A percentile compares a stretch with the other conserved stretches of the same genome.
These are phyloP conservation scores for Gymnorhina tibicen DNA, from an alignment of 2,113 vertebrate species.

Conservation along the genomic window DNA sequence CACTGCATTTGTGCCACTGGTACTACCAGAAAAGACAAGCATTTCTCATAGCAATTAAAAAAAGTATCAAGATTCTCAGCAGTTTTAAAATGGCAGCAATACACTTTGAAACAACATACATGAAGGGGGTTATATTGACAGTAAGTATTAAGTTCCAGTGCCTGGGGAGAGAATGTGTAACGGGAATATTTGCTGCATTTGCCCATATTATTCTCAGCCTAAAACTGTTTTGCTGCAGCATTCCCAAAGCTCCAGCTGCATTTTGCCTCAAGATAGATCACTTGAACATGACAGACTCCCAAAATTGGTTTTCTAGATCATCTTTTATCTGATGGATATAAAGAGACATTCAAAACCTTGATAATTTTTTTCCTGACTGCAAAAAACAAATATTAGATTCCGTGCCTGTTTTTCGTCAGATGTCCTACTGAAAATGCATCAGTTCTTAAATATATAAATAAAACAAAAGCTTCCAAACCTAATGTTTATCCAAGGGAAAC, in stretches of 20 bases:
- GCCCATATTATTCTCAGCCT: not conserved
- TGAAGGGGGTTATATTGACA: not conserved
- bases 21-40: not conserved
- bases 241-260: not conserved
- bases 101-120: not conserved
- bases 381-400: not conserved
- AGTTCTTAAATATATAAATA: not conserved
- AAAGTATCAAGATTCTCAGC: not conserved
- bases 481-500: not conserved
- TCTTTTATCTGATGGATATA: not conserved
- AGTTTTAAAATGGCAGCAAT: not conserved
- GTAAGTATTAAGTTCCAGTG: not conserved
- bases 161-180: not conserved
- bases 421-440: not conserved
- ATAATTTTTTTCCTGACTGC: not conserved
- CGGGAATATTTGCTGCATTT: not conserved
- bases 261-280: not conserved
- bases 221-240: not conserved
- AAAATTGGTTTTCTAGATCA: not conserved
- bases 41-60: not conserved
- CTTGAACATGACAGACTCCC: not conserved
- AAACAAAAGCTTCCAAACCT: not conserved
- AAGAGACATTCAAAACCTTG: not conserved
- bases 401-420: not conserved
- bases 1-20: not conserved